Evolutionary conservation across 2,113 vertebrate species (phyloP).

Genomic region (Rhipidura dahli): DNA sequence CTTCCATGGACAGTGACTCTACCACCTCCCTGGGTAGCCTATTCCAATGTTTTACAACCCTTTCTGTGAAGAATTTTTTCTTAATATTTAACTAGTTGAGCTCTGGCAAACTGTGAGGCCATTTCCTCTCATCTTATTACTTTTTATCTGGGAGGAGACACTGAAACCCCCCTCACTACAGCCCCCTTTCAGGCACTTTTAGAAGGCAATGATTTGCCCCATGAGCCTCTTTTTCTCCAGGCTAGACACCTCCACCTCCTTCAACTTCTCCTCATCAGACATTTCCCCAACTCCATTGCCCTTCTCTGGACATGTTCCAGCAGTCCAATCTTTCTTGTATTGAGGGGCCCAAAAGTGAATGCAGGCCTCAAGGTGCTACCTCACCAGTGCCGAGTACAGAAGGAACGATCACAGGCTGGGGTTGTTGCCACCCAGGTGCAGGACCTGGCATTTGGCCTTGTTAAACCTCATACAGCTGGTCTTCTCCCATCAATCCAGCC

Average conservation of each 20-base stretch:
- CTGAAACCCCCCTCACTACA: too few relatives aligned
- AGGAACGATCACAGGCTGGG: not conserved
- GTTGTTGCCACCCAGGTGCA: too few relatives aligned
- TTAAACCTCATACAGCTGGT: not conserved
- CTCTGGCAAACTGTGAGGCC: not conserved
- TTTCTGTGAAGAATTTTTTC: not conserved
- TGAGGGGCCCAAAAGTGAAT: not conserved
- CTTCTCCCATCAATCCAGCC: not conserved
- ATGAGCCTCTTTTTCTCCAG: not conserved
- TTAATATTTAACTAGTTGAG: not conserved
- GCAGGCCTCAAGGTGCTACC: fast-evolving
- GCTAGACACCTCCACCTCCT: not conserved
- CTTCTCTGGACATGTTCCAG: not conserved
- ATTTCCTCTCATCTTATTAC: fast-evolving
- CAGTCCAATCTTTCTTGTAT: not conserved
- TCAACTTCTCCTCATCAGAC: not conserved
- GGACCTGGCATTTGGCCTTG: fast-evolving
- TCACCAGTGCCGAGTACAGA: fast-evolving
- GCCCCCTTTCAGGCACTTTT: not conserved
- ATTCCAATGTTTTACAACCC: not conserved
- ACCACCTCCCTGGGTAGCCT: not conserved
- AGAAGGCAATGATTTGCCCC: not conserved
- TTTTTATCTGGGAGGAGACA: not conserved
- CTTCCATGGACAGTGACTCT: fast-evolving
- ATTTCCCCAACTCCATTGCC: not conserved